phyloP scores from a whole-genome alignment of 2,797 vertebrate species.

The Mormyrops attenuatus region DNA sequence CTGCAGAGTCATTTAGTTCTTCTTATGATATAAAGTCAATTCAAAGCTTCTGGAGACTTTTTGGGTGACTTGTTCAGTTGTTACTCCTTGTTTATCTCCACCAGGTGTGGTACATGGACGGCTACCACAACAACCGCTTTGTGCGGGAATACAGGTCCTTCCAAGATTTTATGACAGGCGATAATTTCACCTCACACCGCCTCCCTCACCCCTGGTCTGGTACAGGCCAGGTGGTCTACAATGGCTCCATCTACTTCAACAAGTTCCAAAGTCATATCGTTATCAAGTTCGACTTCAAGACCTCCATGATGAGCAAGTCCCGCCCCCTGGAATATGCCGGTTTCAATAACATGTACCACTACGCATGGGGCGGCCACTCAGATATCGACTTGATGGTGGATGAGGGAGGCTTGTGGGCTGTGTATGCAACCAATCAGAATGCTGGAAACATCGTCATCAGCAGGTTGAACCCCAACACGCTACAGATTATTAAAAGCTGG shows the following conservation, averaged over 20 bases:
- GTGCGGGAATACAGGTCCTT: slow-evolving; percentile 89
- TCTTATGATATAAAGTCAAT: neutral
- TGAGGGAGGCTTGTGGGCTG: slow-evolving; percentile 89
- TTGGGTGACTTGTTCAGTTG: neutral
- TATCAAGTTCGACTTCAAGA: slow-evolving; percentile 91
- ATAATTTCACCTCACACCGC: slow-evolving; percentile 96
- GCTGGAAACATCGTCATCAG: slow-evolving; percentile 95
- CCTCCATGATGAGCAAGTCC: slow-evolving; percentile 85
- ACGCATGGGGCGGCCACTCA: slow-evolving; percentile 94
- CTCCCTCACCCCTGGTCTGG: slow-evolving; percentile 96
- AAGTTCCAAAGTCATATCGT: slow-evolving; percentile 98
- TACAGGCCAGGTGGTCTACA: slow-evolving; percentile 96
- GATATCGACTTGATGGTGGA: slow-evolving; percentile 98
- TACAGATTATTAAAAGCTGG: slow-evolving; percentile 89
- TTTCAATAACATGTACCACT: slow-evolving; percentile 94
- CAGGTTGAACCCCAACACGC: slow-evolving; percentile 85
- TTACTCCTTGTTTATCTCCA: slow-evolving; percentile 2
- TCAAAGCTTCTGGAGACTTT: neutral
- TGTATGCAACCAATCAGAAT: slow-evolving; percentile 97
- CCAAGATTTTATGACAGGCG: slow-evolving; percentile 87
- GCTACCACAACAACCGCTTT: slow-evolving; percentile 95
- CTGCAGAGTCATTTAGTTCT: neutral
- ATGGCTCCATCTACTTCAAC: slow-evolving; percentile 96
- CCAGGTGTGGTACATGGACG: slow-evolving; percentile 99
- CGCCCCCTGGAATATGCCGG: slow-evolving; percentile 90